Evolutionary conservation across 2,888 invertebrate genomes (phyloP).

Genomic region (Caenorhabditis sp.): DNA sequence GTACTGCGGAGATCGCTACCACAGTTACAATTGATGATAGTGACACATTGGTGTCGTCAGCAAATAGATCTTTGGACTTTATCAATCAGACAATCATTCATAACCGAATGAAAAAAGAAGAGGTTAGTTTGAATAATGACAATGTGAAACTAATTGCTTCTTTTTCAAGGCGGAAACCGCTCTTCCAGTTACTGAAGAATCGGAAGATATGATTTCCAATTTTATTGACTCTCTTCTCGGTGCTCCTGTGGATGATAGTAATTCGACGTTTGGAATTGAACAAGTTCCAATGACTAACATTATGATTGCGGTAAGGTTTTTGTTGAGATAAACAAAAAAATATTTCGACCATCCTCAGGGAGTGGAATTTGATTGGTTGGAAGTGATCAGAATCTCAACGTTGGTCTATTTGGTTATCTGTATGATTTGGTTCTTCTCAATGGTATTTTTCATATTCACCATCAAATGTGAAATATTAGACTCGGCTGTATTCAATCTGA

Average conservation of each 20-base stretch:
- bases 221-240: not conserved
- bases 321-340: not conserved
- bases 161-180: not conserved
- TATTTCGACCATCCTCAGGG: conserved; percentile 21
- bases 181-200: not conserved
- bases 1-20: not conserved
- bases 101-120: not conserved
- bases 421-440: conserved; percentile 57
- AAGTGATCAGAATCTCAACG: conserved; percentile 62
- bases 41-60: conserved; percentile 20
- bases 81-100: not conserved
- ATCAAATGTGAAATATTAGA: conserved; percentile 56
- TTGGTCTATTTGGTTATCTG: conserved; percentile 56
- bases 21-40: not conserved
- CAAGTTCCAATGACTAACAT: conserved; percentile 44
- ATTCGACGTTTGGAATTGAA: conserved; percentile 44
- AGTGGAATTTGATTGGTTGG: conserved; percentile 55
- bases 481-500: conserved; percentile 56
- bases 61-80: conserved; percentile 7
- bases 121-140: not conserved
- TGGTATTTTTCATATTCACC: conserved; percentile 55
- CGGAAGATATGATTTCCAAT: conserved; percentile 1
- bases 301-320: conserved; percentile 15
- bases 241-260: conserved; percentile 7
- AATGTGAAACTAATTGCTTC: not conserved